These are phyloP conservation scores for Thaumetopoea pityocampa DNA, from an alignment of 1,140 invertebrate species.

Conservation along the genomic window DNA sequence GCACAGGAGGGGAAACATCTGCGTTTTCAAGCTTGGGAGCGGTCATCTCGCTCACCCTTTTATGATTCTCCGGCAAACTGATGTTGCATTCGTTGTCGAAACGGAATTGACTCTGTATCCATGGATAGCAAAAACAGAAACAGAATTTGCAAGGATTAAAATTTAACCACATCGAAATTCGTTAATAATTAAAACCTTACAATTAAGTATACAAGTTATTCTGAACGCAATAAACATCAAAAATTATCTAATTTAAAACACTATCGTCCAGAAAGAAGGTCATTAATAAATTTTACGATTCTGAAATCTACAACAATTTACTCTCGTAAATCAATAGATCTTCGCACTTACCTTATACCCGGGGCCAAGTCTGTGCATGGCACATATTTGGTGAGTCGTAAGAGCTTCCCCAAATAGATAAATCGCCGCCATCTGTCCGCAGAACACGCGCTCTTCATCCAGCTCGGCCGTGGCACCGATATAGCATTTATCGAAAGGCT, in stretches of 20 bases:
- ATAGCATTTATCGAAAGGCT: conserved; percentile 99
- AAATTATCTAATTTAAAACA: too few relatives aligned
- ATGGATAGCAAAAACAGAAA: conserved; percentile 58
- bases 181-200: too few relatives aligned
- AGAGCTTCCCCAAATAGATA: conserved; percentile 98
- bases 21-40: conserved; percentile 60
- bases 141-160: conserved; percentile 1
- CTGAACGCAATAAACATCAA: too few relatives aligned
- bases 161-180: too few relatives aligned
- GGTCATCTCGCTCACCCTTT: conserved; percentile 89
- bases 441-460: conserved; percentile 97
- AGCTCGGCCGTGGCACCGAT: conserved; percentile 97
- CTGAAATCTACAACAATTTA: neutral
- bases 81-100: conserved; percentile 99
- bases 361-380: conserved; percentile 95
- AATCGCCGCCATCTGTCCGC: conserved; percentile 99
- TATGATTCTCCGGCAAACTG: conserved; percentile 95
- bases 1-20: conserved; percentile 35
- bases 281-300: too few relatives aligned
- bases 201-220: too few relatives aligned
- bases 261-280: too few relatives aligned
- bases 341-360: conserved; percentile 90
- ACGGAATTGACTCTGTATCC: conserved; percentile 95
- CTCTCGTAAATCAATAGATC: neutral
- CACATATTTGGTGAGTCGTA: conserved; percentile 96